Evolutionary conservation across 1,140 invertebrate species (phyloP).

Genomic region (Daktulosphaira vitifoliae): DNA sequence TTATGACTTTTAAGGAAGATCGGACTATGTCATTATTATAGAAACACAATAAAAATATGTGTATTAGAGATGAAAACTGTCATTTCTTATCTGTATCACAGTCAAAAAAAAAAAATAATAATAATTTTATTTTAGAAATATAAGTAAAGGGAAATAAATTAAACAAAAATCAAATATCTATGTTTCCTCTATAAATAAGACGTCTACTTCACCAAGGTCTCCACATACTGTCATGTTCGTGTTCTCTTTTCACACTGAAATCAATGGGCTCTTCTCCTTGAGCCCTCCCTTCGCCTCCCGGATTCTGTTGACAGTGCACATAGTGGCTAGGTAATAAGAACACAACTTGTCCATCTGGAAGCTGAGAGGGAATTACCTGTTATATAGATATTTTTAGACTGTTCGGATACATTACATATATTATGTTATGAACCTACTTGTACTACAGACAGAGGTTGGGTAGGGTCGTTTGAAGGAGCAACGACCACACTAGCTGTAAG

Average conservation of each 20-base stretch:
- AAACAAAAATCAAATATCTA: too few relatives aligned
- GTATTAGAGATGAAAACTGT: too few relatives aligned
- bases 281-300: slow-evolving; percentile 43
- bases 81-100: slow-evolving; percentile 33
- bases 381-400: too few relatives aligned
- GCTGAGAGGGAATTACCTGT: slow-evolving; percentile 48
- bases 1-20: too few relatives aligned
- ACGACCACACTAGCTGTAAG: slow-evolving; percentile 27
- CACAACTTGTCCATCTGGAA: slow-evolving; percentile 51
- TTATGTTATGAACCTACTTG: background rate
- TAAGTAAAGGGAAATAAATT: too few relatives aligned
- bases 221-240: slow-evolving; percentile 38
- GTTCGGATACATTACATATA: too few relatives aligned
- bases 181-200: too few relatives aligned
- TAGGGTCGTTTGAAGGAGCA: slow-evolving; percentile 21
- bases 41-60: too few relatives aligned
- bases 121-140: background rate
- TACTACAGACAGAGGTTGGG: slow-evolving; percentile 27
- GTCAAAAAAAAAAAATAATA: slow-evolving; percentile 17
- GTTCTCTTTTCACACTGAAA: slow-evolving; percentile 38
- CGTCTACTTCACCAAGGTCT: slow-evolving; percentile 37
- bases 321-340: slow-evolving; percentile 51
- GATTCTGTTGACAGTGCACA: slow-evolving; percentile 46
- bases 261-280: slow-evolving; percentile 37
- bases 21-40: too few relatives aligned